Evolutionary conservation across 2,797 vertebrate genomes (phyloP), one percentile per base, ranked within the genome.

Genomic region (Phyllotis vaccarum): DNA sequence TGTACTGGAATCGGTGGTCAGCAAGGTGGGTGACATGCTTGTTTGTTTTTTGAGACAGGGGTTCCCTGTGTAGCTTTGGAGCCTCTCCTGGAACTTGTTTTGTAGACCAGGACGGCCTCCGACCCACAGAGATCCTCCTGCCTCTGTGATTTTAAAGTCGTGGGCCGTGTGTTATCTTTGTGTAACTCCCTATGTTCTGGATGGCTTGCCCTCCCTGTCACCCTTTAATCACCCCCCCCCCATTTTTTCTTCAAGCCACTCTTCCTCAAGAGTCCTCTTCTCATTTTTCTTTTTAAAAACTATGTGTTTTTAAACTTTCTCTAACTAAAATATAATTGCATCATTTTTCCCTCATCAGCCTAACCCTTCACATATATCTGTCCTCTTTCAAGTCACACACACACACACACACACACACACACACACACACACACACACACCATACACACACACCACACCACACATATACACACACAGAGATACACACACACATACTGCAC

Each of bases 131-230:
- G 46, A 49, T 49, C 46, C 46, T 5, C 9, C 46, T 49, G 46
- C 46, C 46, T 49, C 46, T 49, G 46, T 5, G 46, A 49, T 49
- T n/a, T n/a, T 49, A 49, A 49, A 49, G 46, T 5, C 46, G 9
- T 9, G 46, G 5, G 46, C 46, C 46, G 9, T 49, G 46, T 43
- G 5, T 83, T 74, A 11, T 93, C 89, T 80, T 49, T 89, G n/a
- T 34, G 17, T 54, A 49, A 87, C 66, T 83, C 66, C 82, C 24
- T 37, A 46, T 68, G 83, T 92, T 92, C 80, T 91, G 81, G 68
- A 52, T 80, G 46, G 1, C 27, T 94, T 80, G 31, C 68, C 95
- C 70, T 0, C 2, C 22, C 58, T 94, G 94, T 78, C 22, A 82
- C 86, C 74, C 62, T 90, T 46, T 62, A 54, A 78, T 46, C 24